These are phyloP conservation scores for Drosophila pectinifera DNA, from an alignment of 1,140 invertebrate species.

Conservation along the genomic window DNA sequence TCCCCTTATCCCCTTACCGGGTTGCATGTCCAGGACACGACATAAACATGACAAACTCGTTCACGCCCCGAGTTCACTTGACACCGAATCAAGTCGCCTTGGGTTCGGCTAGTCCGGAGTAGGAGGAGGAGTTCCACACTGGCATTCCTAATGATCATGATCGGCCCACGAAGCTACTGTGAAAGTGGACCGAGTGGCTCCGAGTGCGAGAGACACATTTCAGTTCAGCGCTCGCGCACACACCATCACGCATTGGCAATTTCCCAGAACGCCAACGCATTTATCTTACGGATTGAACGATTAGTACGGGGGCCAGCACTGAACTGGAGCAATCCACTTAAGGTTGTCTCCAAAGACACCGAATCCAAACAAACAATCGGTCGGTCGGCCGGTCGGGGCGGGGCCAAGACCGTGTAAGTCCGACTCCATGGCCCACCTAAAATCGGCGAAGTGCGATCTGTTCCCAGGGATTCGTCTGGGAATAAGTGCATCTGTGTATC, in stretches of 20 bases:
- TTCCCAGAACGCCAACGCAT: slow-evolving; percentile 82
- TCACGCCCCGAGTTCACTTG: slow-evolving; percentile 68
- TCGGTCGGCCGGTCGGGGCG: slow-evolving; percentile 30
- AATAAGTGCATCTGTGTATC: slow-evolving; percentile 51
- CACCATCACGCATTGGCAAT: slow-evolving; percentile 64
- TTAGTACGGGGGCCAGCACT: slow-evolving; percentile 60
- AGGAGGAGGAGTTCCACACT: slow-evolving; percentile 17
- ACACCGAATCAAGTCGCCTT: slow-evolving; percentile 54
- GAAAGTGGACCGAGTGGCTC: slow-evolving; percentile 46
- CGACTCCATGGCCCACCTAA: slow-evolving; percentile 47
- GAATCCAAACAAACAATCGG: slow-evolving; percentile 34
- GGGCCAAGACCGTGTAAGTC: slow-evolving; percentile 62
- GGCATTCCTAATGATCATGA: slow-evolving; percentile 45
- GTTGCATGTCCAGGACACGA: slow-evolving; percentile 58
- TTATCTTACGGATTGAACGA: slow-evolving; percentile 67
- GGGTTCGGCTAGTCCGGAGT: neutral
- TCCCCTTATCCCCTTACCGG: slow-evolving; percentile 6
- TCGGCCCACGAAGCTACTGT: slow-evolving; percentile 48
- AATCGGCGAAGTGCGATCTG: slow-evolving; percentile 56
- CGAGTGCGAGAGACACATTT: slow-evolving; percentile 19
- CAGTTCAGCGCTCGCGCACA: slow-evolving; percentile 6
- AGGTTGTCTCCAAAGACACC: slow-evolving; percentile 54
- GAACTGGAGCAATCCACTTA: slow-evolving; percentile 65
- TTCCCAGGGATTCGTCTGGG: slow-evolving; percentile 59
- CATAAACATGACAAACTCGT: slow-evolving; percentile 73